phyloP scores from a whole-genome alignment of 2,113 vertebrate species.

The Larimichthys polyactis region DNA sequence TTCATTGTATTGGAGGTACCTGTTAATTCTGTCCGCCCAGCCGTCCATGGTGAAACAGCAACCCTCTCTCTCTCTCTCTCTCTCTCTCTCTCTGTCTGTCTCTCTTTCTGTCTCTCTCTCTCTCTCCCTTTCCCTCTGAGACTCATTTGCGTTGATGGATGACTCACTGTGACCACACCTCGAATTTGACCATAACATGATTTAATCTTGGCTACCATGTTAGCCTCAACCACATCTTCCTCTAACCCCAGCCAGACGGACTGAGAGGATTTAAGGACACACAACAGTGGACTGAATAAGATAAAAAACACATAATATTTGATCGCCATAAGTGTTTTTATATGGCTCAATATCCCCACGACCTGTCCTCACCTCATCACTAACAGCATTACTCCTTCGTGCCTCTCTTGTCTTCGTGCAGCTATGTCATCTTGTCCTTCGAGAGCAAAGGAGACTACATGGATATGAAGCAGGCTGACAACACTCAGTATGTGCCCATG shows the following conservation, averaged over 20 bases:
- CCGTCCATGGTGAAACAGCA: slow-evolving; percentile 42
- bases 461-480: slow-evolving; percentile 98
- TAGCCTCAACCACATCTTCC: slow-evolving; percentile 55
- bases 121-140: slow-evolving; percentile 8
- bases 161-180: slow-evolving; percentile 77
- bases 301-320: neutral
- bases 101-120: neutral
- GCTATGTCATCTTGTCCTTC: slow-evolving; percentile 98
- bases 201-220: slow-evolving; percentile 64
- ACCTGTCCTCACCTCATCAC: slow-evolving; percentile 4
- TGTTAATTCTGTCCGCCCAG: slow-evolving; percentile 71
- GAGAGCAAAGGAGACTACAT: slow-evolving; percentile 97
- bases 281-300: neutral
- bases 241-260: slow-evolving; percentile 26
- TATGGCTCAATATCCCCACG: neutral
- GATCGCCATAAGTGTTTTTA: neutral
- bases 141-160: slow-evolving; percentile 64
- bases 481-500: slow-evolving; percentile 98
- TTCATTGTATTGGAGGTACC: slow-evolving; percentile 53
- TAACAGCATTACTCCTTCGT: slow-evolving; percentile 4
- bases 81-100: neutral
- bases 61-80: neutral
- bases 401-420: slow-evolving; percentile 71
- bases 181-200: slow-evolving; percentile 64
- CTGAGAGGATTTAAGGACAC: slow-evolving; percentile 32